phyloP scores from a whole-genome alignment of 1,140 invertebrate species.

The Laupala kohalensis region DNA sequence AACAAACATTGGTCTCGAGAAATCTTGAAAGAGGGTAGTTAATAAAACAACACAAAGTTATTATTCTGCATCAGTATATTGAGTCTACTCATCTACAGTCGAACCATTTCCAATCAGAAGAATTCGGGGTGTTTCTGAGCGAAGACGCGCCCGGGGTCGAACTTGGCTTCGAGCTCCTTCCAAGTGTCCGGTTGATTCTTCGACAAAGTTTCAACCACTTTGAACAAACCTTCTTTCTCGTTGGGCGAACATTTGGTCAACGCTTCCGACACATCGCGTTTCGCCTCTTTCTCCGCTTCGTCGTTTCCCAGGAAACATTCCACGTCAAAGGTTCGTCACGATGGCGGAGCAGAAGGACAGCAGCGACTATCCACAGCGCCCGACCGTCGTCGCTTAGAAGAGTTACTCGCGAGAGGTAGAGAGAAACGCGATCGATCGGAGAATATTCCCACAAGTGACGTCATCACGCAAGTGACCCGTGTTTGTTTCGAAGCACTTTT shows the following conservation, averaged over 20 bases:
- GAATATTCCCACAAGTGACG: no score
- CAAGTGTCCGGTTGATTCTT: neutral
- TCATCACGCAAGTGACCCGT: no score
- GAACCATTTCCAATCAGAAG: no score
- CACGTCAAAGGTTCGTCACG: neutral
- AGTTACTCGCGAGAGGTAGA: no score
- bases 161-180: neutral
- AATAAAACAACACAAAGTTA: no score
- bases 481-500: no score
- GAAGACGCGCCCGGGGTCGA: neutral
- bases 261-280: neutral
- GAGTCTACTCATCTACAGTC: no score
- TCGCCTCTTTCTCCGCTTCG: neutral
- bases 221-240: neutral
- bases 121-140: neutral
- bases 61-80: no score
- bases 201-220: neutral
- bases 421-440: no score
- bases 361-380: neutral
- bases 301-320: neutral
- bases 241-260: neutral
- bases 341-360: neutral
- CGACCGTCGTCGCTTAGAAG: neutral
- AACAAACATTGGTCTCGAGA: no score
- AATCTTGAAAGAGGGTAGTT: no score